Evolutionary conservation across 2,797 vertebrate genomes (phyloP).

Genomic region (Ciconia nigra): DNA sequence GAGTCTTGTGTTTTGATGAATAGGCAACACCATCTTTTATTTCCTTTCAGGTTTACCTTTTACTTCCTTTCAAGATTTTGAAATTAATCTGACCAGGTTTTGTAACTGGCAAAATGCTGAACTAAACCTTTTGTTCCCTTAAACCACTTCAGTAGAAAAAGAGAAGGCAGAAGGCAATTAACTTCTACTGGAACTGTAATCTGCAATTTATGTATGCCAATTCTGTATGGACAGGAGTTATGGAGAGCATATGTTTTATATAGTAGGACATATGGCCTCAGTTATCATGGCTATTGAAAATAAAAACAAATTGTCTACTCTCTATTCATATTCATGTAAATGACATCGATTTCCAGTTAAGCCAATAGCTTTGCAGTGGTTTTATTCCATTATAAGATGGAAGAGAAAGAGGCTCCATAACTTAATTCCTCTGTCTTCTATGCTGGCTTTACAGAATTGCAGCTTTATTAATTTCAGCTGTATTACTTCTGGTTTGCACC

Average conservation of each 20-base stretch:
- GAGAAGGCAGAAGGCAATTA: background rate
- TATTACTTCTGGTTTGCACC: background rate
- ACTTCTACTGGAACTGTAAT: background rate
- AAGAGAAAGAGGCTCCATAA: background rate
- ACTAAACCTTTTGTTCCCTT: background rate
- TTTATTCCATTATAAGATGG: background rate
- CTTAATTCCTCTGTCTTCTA: background rate
- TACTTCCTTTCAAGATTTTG: background rate
- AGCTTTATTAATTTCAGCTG: background rate
- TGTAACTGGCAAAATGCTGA: background rate
- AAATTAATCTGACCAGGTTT: background rate
- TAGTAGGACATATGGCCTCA: background rate
- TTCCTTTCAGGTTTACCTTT: background rate
- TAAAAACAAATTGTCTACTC: background rate
- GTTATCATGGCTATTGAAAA: background rate
- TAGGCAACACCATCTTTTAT: background rate
- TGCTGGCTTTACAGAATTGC: background rate
- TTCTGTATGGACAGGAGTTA: background rate
- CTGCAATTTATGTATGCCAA: background rate
- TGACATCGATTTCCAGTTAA: background rate
- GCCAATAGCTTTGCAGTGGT: background rate
- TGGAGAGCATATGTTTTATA: background rate
- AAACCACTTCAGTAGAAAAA: background rate
- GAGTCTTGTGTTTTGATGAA: background rate
- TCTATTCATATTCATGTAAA: background rate